Conservation (phyloP, 2,888 invertebrate species). For the Pediacus dermestoides region DNA sequence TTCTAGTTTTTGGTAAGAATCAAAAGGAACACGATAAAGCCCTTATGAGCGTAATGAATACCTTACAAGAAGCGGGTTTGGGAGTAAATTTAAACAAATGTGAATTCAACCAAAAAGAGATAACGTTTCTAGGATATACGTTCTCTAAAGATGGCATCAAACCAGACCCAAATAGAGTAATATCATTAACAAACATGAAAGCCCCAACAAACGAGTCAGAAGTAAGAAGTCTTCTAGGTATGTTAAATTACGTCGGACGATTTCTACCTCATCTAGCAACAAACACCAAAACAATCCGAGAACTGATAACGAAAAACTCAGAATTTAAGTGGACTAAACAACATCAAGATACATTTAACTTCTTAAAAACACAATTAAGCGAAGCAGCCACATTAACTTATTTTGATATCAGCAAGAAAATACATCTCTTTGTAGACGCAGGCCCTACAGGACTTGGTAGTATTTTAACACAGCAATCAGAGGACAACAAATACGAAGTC, state of each 20-base stretch:
- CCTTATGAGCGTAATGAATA: not conserved
- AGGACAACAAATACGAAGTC: conserved; percentile 1
- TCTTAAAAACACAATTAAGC: not conserved
- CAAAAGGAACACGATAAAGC: conserved; percentile 3
- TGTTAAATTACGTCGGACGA: not conserved
- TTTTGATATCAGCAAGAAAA: conserved; percentile 13
- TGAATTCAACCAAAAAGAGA: conserved; percentile 21
- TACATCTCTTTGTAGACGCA: conserved; percentile 16
- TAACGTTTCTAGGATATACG: conserved; percentile 34
- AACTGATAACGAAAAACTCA: not conserved
- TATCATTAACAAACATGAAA: not conserved
- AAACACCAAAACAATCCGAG: not conserved
- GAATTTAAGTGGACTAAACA: not conserved
- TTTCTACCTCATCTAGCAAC: not conserved
- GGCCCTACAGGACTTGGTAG: conserved; percentile 17
- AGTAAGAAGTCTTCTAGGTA: not conserved
- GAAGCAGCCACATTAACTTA: conserved; percentile 10
- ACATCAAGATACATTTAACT: not conserved
- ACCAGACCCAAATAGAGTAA: conserved; percentile 23
- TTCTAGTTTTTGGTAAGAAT: conserved; percentile 1
- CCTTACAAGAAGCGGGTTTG: not conserved
- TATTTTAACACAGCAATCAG: not conserved
- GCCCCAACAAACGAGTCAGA: not conserved
- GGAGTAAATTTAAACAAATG: conserved; percentile 31
- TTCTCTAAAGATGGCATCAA: conserved; percentile 30